Conservation (phyloP, 1,140 invertebrate species). For the Chionoecetes opilio region DNA sequence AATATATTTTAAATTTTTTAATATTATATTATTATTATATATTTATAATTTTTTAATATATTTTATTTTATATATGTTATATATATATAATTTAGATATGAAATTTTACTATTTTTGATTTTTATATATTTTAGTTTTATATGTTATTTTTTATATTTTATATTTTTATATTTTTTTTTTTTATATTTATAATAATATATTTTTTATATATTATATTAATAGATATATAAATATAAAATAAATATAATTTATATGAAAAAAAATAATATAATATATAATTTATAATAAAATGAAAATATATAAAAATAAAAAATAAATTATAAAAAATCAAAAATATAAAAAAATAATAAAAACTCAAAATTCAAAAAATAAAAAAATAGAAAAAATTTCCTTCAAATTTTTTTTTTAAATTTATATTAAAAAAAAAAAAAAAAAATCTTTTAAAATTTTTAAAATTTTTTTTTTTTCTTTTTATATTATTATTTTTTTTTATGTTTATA, state of each 20-base stretch:
- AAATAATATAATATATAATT: not conserved
- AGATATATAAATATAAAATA: conserved; percentile 53
- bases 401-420: not conserved
- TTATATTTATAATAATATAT: no score
- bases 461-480: no score
- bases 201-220: conserved; percentile 56
- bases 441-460: not conserved
- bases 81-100: no score
- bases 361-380: conserved; percentile 48
- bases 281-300: conserved; percentile 53
- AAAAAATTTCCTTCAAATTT: conserved; percentile 39
- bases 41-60: conserved; percentile 43
- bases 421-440: conserved; percentile 44
- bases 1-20: no score
- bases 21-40: conserved; percentile 52
- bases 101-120: no score
- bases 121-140: no score
- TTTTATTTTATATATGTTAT: no score
- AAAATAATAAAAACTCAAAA: no score
- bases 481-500: conserved; percentile 44
- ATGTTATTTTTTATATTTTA: no score
- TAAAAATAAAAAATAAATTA: not conserved
- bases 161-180: no score
- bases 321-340: no score
- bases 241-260: conserved; percentile 31